phyloP scores from a whole-genome alignment of 1,140 invertebrate species.

The Campoletis sonorensis region DNA sequence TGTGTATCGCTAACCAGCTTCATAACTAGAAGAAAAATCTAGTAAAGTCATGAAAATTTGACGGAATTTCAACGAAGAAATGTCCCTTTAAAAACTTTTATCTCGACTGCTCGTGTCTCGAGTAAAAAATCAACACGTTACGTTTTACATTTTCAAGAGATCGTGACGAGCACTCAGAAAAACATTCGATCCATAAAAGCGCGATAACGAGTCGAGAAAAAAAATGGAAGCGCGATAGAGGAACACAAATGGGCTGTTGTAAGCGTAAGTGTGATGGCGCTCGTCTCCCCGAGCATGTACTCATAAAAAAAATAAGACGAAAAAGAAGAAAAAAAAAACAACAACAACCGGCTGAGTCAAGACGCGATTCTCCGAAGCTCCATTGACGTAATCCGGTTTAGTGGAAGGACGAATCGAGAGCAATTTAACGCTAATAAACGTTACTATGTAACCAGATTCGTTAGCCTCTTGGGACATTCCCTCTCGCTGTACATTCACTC shows the following conservation, averaged over 20 bases:
- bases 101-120: too few relatives aligned
- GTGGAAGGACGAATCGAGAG: conserved; percentile 60
- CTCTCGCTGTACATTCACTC: conserved; percentile 15
- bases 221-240: neutral
- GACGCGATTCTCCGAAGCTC: conserved; percentile 61
- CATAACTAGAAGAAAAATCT: too few relatives aligned
- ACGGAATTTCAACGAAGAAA: too few relatives aligned
- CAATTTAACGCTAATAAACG: conserved; percentile 66
- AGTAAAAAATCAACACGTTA: too few relatives aligned
- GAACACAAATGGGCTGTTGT: conserved; percentile 24
- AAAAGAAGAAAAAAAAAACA: too few relatives aligned
- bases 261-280: neutral
- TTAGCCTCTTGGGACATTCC: conserved; percentile 28
- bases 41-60: too few relatives aligned
- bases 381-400: conserved; percentile 63
- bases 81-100: too few relatives aligned
- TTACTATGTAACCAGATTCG: conserved; percentile 52
- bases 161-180: neutral
- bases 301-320: conserved; percentile 9
- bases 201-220: conserved; percentile 19
- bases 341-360: conserved; percentile 43
- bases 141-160: too few relatives aligned
- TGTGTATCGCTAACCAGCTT: too few relatives aligned
- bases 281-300: neutral
- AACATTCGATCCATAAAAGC: neutral